These are phyloP conservation scores for Charaxes varanes DNA, from an alignment of 1,140 invertebrate species.

Conservation along the genomic window DNA sequence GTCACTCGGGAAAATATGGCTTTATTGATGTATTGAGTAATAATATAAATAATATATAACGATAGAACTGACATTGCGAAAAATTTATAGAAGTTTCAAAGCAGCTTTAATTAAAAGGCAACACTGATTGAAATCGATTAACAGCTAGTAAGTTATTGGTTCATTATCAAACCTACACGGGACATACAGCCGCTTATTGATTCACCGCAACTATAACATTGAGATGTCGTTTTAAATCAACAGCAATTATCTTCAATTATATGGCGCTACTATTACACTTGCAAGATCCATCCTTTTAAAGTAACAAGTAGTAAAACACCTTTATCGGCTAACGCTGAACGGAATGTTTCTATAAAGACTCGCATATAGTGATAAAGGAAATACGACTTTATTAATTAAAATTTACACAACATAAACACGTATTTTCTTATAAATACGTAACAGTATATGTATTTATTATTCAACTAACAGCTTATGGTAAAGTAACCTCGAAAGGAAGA, in stretches of 20 bases:
- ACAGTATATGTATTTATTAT: background rate
- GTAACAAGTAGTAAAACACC: slow-evolving; percentile 42
- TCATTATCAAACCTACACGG: slow-evolving; percentile 5
- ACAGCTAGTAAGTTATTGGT: too few species aligned
- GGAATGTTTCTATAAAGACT: background rate
- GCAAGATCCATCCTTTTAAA: slow-evolving; percentile 44
- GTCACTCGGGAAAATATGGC: too few species aligned
- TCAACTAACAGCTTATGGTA: too few species aligned
- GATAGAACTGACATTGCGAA: too few species aligned
- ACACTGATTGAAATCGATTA: too few species aligned
- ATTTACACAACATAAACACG: too few species aligned
- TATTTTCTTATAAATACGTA: too few species aligned
- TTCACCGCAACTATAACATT: slow-evolving; percentile 17
- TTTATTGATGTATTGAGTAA: too few species aligned
- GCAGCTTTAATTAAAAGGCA: too few species aligned
- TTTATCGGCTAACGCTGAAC: slow-evolving; percentile 27
- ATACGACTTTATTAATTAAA: background rate
- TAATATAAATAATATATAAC: too few species aligned
- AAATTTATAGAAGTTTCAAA: too few species aligned
- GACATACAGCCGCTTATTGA: slow-evolving; percentile 11
- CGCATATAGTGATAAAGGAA: slow-evolving; percentile 7
- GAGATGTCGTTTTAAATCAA: slow-evolving; percentile 25
- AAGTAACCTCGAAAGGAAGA: too few species aligned
- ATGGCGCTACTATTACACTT: slow-evolving; percentile 28
- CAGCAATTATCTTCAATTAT: slow-evolving; percentile 30